These are phyloP conservation scores for Prietella phreatophila DNA, from an alignment of 2,113 vertebrate species.

Conservation along the genomic window DNA sequence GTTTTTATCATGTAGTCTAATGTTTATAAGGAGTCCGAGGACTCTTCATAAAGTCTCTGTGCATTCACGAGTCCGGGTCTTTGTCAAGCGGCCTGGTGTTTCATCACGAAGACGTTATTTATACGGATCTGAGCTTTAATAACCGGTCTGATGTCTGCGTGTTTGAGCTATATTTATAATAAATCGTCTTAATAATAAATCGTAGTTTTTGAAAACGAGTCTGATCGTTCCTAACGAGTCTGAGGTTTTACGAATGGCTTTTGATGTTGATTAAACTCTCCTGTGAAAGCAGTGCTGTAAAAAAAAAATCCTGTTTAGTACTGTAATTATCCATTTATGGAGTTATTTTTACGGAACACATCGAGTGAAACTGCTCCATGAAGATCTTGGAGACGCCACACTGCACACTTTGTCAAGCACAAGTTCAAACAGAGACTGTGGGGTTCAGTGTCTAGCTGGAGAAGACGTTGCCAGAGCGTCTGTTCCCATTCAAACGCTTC, in stretches of 20 bases:
- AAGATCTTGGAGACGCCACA: neutral
- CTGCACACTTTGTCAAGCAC: neutral
- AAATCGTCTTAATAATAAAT: neutral
- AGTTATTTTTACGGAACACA: neutral
- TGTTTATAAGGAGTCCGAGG: neutral
- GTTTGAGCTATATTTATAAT: neutral
- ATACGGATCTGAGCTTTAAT: neutral
- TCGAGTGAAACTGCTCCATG: neutral
- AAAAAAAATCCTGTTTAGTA: neutral
- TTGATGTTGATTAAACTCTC: neutral
- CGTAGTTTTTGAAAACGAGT: neutral
- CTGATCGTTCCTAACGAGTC: neutral
- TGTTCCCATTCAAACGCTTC: neutral
- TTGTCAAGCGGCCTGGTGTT: neutral
- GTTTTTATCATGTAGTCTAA: neutral
- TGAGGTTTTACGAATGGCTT: no score
- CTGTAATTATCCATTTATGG: neutral
- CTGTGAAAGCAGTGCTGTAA: neutral
- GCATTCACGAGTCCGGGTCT: neutral
- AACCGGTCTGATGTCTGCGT: neutral
- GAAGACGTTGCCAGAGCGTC: neutral
- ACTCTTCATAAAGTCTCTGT: neutral
- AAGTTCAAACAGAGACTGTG: constrained; percentile 4
- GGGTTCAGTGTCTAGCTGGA: neutral
- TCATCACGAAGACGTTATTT: neutral